These are phyloP conservation scores for Mythimna pallens DNA, from an alignment of 2,888 invertebrate genomes.

Conservation along the genomic window DNA sequence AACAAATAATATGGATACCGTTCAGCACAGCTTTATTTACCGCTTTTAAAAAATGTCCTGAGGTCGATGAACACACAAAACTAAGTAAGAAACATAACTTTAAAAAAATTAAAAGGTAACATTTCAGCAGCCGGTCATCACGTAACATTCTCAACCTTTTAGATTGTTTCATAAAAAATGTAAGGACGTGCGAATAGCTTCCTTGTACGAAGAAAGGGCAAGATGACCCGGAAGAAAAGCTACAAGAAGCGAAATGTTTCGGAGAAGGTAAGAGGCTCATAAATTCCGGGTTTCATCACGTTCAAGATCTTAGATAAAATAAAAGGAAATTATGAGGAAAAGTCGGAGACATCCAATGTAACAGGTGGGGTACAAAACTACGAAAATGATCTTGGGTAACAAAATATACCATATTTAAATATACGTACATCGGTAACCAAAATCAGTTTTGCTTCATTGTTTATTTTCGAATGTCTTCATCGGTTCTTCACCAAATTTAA, in stretches of 20 bases:
- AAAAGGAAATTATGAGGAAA: slow-evolving; percentile 56
- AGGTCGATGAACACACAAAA: not conserved
- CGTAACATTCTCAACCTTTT: slow-evolving; percentile 53
- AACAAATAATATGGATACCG: not conserved
- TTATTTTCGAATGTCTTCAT: not conserved
- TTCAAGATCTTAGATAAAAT: slow-evolving; percentile 55
- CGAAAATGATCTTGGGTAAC: not conserved
- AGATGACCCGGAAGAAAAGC: slow-evolving; percentile 59
- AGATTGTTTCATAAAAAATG: slow-evolving; percentile 68
- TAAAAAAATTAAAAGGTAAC: slow-evolving; percentile 4
- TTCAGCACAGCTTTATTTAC: not conserved
- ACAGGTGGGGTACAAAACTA: slow-evolving; percentile 10
- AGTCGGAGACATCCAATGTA: slow-evolving; percentile 17
- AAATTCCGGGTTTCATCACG: slow-evolving; percentile 40
- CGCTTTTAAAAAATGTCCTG: too few relatives aligned
- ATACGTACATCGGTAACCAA: not conserved
- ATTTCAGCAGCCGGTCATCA: slow-evolving; percentile 40
- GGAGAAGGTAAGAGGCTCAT: slow-evolving; percentile 51
- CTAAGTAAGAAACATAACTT: not conserved
- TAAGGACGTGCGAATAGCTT: slow-evolving; percentile 64
- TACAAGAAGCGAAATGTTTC: slow-evolving; percentile 52
- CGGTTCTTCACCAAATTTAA: not conserved
- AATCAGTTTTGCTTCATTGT: not conserved
- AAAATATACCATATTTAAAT: slow-evolving; percentile 13
- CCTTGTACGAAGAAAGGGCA: slow-evolving; percentile 48